Evolutionary conservation across 2,797 vertebrate genomes (phyloP).

Genomic region (Allobates femoralis): DNA sequence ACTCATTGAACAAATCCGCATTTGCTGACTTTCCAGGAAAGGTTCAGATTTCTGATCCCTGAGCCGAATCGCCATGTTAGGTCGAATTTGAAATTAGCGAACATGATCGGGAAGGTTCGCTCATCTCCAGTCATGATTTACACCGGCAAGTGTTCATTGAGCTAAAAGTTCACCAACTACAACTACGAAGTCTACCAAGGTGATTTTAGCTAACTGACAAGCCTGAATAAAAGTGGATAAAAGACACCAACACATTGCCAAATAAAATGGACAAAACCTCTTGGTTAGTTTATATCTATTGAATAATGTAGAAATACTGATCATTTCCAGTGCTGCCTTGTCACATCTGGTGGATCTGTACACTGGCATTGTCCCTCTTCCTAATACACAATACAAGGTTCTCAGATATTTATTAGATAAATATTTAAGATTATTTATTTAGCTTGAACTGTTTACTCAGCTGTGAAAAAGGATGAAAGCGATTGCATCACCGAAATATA

Average conservation of each 20-base stretch:
- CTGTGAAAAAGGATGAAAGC: conserved; percentile 24
- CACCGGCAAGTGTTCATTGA: no score
- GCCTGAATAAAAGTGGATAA: not conserved
- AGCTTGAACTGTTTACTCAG: conserved; percentile 41
- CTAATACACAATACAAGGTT: conserved; percentile 8
- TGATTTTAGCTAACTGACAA: not conserved
- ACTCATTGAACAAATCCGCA: no score
- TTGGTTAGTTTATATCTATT: not conserved
- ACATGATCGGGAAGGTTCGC: no score
- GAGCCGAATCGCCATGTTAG: no score
- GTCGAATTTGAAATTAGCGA: no score
- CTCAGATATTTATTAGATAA: conserved; percentile 33
- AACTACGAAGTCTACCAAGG: not conserved
- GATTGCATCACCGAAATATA: conserved; percentile 22
- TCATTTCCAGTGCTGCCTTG: not conserved
- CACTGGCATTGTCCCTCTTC: not conserved
- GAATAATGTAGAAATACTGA: not conserved
- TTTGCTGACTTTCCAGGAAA: no score
- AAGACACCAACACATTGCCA: not conserved
- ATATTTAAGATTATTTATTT: conserved; percentile 43
- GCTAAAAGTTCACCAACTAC: no score
- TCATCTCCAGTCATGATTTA: no score
- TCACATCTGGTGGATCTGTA: conserved; percentile 1
- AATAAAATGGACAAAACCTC: not conserved
- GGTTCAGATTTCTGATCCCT: no score